Percentiles rank a stretch among this genome's conserved stretches.
phyloP scores from a whole-genome alignment of 2,797 vertebrate species.

The Eospalax fontanierii region DNA sequence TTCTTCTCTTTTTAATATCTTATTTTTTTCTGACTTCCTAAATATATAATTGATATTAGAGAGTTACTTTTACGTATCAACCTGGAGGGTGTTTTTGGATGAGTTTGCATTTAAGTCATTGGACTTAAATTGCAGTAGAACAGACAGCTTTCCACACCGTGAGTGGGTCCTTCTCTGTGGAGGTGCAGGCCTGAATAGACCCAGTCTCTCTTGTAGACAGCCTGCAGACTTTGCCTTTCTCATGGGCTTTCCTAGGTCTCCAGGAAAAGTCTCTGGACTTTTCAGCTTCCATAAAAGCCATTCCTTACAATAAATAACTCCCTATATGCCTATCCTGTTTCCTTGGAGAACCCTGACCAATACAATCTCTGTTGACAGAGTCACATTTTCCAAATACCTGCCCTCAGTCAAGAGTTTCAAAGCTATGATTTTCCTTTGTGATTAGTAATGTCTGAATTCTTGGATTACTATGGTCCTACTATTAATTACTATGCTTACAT shows the following conservation, averaged over 20 bases:
- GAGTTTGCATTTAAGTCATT: neutral
- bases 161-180: neutral
- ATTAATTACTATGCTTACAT: no score
- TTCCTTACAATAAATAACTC: neutral
- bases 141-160: neutral
- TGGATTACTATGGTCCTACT: neutral
- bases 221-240: neutral
- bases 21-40: conserved; percentile 6
- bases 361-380: neutral
- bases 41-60: neutral
- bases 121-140: neutral
- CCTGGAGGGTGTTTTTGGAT: neutral
- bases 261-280: neutral
- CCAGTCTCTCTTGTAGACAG: neutral
- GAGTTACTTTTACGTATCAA: conserved; percentile 26
- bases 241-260: neutral
- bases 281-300: neutral
- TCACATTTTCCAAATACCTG: neutral
- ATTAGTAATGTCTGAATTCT: conserved; percentile 30
- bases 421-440: neutral
- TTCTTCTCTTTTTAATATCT: neutral
- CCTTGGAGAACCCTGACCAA: neutral
- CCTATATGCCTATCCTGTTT: neutral
- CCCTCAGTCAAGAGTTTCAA: neutral
- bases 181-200: neutral